Evolutionary conservation across 2,113 vertebrate species (phyloP).

Genomic region (Psilopsiagon aymara): DNA sequence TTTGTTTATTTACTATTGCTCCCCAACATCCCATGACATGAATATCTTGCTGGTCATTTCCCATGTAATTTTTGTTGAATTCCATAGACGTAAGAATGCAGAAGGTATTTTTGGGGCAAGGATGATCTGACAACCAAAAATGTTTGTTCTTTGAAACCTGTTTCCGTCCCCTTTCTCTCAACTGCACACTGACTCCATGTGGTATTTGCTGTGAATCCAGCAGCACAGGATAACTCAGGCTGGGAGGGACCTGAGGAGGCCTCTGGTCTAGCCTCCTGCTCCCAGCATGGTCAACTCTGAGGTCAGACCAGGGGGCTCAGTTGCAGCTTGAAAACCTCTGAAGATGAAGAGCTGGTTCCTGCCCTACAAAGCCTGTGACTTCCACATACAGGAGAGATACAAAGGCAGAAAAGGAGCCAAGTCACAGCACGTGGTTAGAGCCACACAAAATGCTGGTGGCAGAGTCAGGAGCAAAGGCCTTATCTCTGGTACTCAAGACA

Average conservation of each 20-base stretch:
- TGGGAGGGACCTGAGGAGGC: neutral
- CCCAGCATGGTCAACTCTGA: neutral
- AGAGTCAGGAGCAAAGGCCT: neutral
- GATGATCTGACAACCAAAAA: neutral
- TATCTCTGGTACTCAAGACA: neutral
- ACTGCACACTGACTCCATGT: neutral
- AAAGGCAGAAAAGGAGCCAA: neutral
- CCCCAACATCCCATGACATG: neutral
- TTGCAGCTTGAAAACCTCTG: neutral
- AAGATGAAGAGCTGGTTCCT: neutral
- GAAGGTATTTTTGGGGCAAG: neutral
- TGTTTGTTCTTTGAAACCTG: neutral
- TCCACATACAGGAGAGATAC: neutral
- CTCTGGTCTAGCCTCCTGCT: neutral
- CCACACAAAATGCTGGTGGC: rapidly evolving
- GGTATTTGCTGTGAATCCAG: neutral
- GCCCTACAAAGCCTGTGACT: neutral
- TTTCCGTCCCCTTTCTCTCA: neutral
- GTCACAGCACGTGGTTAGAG: neutral
- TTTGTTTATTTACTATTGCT: neutral
- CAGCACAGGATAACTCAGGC: neutral
- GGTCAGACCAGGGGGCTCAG: neutral
- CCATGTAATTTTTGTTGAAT: neutral
- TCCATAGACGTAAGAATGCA: neutral
- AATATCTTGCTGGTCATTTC: neutral